phyloP scores from a whole-genome alignment of 2,888 invertebrate genomes.

The Aromia moschata region DNA sequence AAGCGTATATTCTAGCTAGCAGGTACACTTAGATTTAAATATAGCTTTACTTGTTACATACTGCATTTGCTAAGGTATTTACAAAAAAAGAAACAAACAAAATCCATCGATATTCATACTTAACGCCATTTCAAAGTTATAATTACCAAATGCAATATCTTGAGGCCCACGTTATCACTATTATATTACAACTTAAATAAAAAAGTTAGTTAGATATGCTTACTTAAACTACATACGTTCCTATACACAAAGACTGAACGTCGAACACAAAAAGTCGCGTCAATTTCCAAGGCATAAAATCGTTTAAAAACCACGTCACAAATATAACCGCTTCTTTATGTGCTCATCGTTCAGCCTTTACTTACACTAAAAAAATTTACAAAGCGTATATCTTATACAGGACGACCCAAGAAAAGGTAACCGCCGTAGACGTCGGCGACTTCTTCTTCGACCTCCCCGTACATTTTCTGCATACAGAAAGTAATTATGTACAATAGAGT shows the following conservation, averaged over 20 bases:
- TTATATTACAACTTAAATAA: constrained; percentile 42
- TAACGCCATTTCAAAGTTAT: constrained; percentile 35
- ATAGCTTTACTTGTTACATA: constrained; percentile 49
- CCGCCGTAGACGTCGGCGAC: neutral
- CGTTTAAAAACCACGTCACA: neutral
- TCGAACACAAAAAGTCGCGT: neutral
- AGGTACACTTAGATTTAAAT: constrained; percentile 61
- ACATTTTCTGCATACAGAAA: constrained; percentile 24
- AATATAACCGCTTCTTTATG: constrained; percentile 24
- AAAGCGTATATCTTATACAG: constrained; percentile 45
- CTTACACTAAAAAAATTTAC: constrained; percentile 46
- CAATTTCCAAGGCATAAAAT: neutral
- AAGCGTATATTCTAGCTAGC: constrained; percentile 62
- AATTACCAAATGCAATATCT: constrained; percentile 51
- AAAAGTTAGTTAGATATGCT: constrained; percentile 43
- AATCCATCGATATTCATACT: constrained; percentile 35
- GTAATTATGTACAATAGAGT: constrained; percentile 44
- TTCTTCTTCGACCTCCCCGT: constrained; percentile 3
- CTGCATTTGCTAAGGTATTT: constrained; percentile 48
- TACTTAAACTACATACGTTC: constrained; percentile 38
- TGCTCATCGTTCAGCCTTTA: constrained; percentile 2
- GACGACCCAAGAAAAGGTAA: neutral
- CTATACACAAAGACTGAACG: constrained; percentile 7
- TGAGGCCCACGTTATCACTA: constrained; percentile 48
- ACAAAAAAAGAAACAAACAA: no score